phyloP scores from a whole-genome alignment of 2,888 invertebrate genomes.

The Rhogogaster chlorosoma region DNA sequence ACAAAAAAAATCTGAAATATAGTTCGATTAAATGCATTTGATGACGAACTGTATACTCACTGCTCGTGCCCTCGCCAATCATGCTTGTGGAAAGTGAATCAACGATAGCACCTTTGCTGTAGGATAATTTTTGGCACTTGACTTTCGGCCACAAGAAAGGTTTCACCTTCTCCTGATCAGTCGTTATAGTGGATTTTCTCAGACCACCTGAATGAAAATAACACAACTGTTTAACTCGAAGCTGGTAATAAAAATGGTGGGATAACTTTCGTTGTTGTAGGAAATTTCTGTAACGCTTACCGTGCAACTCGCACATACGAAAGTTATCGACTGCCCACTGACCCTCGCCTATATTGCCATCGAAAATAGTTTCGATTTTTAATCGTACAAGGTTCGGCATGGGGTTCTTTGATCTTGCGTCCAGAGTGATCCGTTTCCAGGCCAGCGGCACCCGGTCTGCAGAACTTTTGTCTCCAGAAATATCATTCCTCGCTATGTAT shows the following conservation, averaged over 20 bases:
- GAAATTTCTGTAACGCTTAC: neutral
- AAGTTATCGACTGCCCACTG: conserved; percentile 63
- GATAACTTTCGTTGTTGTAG: neutral
- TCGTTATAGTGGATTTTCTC: neutral
- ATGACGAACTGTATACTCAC: neutral
- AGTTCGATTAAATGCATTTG: neutral
- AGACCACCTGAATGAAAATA: neutral
- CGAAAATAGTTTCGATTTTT: neutral
- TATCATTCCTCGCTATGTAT: neutral
- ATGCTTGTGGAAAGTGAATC: neutral
- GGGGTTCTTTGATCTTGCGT: neutral
- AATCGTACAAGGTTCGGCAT: neutral
- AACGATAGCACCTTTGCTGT: neutral
- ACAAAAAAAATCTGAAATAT: neutral
- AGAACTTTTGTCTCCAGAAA: conserved; percentile 27
- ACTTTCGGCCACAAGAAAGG: neutral
- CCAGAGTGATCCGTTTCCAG: conserved; percentile 59
- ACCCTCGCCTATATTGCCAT: neutral
- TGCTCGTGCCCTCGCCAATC: neutral
- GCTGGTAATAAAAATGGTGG: too few species aligned
- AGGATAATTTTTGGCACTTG: neutral
- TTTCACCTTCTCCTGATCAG: neutral
- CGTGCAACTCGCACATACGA: conserved; percentile 53
- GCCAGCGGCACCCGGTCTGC: conserved; percentile 51
- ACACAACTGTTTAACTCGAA: neutral